These are phyloP conservation scores for Neosalanx taihuensis DNA, from an alignment of 2,797 vertebrate species.

Conservation along the genomic window DNA sequence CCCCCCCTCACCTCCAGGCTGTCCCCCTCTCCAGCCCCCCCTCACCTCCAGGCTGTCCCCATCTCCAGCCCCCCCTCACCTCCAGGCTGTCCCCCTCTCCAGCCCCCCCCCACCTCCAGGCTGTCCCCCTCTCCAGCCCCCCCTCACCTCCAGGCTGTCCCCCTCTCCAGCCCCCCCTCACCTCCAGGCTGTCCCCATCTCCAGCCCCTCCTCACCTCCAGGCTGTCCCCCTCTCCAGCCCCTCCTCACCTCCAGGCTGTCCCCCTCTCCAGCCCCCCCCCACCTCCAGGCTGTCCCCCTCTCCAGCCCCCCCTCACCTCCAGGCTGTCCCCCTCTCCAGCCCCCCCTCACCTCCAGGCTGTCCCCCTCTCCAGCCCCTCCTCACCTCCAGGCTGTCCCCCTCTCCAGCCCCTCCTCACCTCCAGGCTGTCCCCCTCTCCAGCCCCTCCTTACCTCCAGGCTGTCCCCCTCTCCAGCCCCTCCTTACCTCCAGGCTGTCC, in stretches of 20 bases:
- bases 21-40: conserved; percentile 65
- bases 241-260: background rate
- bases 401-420: background rate
- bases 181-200: no score
- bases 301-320: conserved; percentile 47
- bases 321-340: no score
- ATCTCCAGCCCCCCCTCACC: background rate
- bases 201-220: background rate
- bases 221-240: background rate
- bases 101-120: background rate
- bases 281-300: conserved; percentile 81
- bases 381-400: no score
- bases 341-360: background rate
- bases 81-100: background rate
- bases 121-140: background rate
- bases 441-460: background rate
- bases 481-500: conserved; percentile 78
- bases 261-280: background rate
- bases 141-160: conserved; percentile 78
- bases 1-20: conserved; percentile 76
- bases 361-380: background rate
- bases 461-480: background rate
- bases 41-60: no score
- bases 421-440: background rate
- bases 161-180: conserved; percentile 60